Base-by-base conservation (phyloP, 1,140 invertebrate species). In the Lasioglossum baleicum region DNA sequence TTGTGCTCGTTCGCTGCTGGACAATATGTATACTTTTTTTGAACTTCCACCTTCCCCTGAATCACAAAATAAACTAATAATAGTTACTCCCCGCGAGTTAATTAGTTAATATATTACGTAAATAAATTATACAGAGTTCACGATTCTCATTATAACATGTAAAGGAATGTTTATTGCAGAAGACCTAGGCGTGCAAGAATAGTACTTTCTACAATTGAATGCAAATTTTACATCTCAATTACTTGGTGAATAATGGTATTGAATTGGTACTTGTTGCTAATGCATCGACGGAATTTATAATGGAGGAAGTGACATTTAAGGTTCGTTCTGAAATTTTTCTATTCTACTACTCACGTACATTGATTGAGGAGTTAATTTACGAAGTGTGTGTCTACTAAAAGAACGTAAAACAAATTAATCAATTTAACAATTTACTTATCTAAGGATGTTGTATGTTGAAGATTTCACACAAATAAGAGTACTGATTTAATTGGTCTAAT, bases 171-270 rank as follows among this genome's bases (percentile, higher is more conserved):
- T 56, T 48, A 22, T 22, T n/a, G 31, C 61, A 44, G 60, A 65
- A 56, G 44, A 60, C 64, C 56, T 72, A 78, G 75, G 75, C 69
- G 60, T 65, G 31, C 26, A 26, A 42, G 44, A 75, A 65, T 78
- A 78, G 53, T 56, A 65, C 68, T 78, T 78, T 78, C 75, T 72
- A 78, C 75, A 58, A 78, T 78, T 78, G 75, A 78, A 78, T 78
- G 75, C 75, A 78, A 78, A 78, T 78, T 71, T 78, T 31, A 26
- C 75, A 56, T 10, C 44, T 72, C 75, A 72, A 64, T 78, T 78
- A 69, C 58, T 56, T 40, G 20, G 48, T 7, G 68, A 56, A 40
- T 78, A 78, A 78, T 78, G 60, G 31, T 65, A 78, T 72, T 78
- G 68, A 72, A 44, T 72, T n/a, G 60, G 64, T 65, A 68, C 51